Evolutionary conservation across 1,140 invertebrate species (phyloP).

Genomic region (Rhynchophorus ferrugineus): DNA sequence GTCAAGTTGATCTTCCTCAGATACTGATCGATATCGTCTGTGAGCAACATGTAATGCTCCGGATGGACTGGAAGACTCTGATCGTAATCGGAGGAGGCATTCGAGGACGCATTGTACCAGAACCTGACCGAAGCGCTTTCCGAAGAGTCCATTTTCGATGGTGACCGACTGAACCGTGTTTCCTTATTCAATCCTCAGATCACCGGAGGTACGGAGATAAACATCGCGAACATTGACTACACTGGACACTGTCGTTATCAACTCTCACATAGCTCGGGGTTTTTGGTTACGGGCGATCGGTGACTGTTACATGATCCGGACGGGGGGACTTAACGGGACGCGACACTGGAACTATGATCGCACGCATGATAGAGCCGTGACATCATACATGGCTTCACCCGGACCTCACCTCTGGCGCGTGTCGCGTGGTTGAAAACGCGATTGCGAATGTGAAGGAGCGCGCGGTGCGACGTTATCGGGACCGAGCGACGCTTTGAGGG

Average conservation of each 20-base stretch:
- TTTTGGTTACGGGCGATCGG: not conserved
- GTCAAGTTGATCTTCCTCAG: conserved; percentile 34
- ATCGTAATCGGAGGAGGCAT: conserved; percentile 12
- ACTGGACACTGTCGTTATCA: not conserved
- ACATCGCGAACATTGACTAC: not conserved
- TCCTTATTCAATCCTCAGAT: not conserved
- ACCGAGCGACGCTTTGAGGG: conserved; percentile 19
- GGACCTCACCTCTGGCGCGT: not conserved
- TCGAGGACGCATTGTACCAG: conserved; percentile 25
- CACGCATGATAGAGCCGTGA: too few species aligned
- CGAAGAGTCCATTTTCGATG: conserved; percentile 13
- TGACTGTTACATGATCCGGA: not conserved
- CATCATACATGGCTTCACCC: not conserved
- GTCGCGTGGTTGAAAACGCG: conserved; percentile 8
- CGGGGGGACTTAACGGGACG: not conserved
- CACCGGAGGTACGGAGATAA: not conserved
- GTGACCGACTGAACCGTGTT: conserved; percentile 2
- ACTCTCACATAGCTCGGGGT: not conserved
- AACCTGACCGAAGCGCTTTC: conserved; percentile 13
- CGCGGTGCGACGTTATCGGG: conserved; percentile 11
- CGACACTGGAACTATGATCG: too few species aligned
- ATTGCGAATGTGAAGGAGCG: conserved; percentile 7
- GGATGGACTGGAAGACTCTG: conserved; percentile 15
- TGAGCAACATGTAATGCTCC: conserved; percentile 33
- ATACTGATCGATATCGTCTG: conserved; percentile 39